Base-by-base conservation (phyloP, 2,888 invertebrate species). In the Cephonodes hylas region DNA sequence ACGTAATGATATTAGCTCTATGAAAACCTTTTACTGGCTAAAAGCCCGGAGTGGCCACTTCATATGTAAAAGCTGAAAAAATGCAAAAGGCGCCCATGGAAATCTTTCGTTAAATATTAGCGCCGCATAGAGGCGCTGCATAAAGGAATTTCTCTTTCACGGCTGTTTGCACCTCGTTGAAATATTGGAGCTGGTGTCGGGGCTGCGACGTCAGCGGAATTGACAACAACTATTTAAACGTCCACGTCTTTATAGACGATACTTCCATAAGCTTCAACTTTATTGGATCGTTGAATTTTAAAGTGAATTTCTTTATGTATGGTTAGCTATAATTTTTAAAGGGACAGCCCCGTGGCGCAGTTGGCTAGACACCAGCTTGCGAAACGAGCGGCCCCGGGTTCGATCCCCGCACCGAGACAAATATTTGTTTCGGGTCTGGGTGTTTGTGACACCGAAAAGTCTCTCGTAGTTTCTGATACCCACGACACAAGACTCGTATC, bases 111-210 rank as follows among this genome's bases (percentile, higher is more conserved):
- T 75, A 74, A 76, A 79, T 79, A 80, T 81, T 79, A 78, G 78
- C 72, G 65, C 65, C 75, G 78, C 78, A 74, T 73, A 78, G 66
- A 69, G 70, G 70, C 69, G 72, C 67, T 66, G 76, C 79, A 80
- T 83, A 80, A 81, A 83, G 77, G 76, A 75, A 83, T 80, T 75
- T 74, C 75, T 71, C 74, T 74, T 76, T 73, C 75, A 77, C 76
- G 70, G 76, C 69, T 75, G 71, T 75, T 75, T 77, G 79, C 81
- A 77, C 81, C 80, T 79, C 76, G 80, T 80, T 77, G 80, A 83
- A 84, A 85, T 85, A 87, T 85, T 85, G 83, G 84, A 86, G 81
- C 77, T 63, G 59, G 63, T 64, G 62, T 61, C 38, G 60, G 66
- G 72, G 73, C 44, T 13, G n/a, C 20, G 70, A n/a, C 72, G 58